Conservation (phyloP, 2,888 invertebrate species). For the Harpagoxenus sublaevis region DNA sequence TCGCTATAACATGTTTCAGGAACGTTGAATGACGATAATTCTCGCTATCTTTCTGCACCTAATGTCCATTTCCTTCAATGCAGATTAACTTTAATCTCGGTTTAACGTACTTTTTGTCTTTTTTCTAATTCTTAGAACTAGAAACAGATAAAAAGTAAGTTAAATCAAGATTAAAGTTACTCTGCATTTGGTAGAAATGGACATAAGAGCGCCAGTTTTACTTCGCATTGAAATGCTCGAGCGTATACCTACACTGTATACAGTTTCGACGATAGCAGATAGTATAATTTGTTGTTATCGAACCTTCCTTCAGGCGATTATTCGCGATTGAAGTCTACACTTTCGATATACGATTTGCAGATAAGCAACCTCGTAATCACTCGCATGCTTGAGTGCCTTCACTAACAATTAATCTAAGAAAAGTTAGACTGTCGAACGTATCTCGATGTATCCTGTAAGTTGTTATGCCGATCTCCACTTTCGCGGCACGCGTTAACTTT, state of each 20-base stretch:
- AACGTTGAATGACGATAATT: background rate
- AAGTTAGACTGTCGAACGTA: background rate
- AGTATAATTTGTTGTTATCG: background rate
- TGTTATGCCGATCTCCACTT: conserved; percentile 29
- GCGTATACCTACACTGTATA: no score
- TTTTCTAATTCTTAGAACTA: no score
- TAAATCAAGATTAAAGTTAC: no score
- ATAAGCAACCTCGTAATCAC: conserved; percentile 12
- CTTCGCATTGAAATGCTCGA: background rate
- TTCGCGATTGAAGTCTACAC: conserved; percentile 17
- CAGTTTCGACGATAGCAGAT: background rate
- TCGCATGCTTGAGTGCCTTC: conserved; percentile 25
- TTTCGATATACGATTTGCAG: background rate
- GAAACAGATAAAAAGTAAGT: no score
- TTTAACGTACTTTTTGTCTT: no score
- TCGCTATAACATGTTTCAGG: background rate
- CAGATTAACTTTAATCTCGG: no score
- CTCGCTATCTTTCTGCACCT: background rate
- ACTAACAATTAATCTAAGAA: conserved; percentile 7
- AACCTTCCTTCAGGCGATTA: background rate
- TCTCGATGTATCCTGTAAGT: background rate
- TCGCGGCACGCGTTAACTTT: conserved; percentile 48
- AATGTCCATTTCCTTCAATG: no score
- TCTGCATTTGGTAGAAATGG: no score
- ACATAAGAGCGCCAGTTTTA: background rate